Evolutionary conservation across 2,888 invertebrate genomes (phyloP).

Genomic region (Eueremaeus valkanovi): DNA sequence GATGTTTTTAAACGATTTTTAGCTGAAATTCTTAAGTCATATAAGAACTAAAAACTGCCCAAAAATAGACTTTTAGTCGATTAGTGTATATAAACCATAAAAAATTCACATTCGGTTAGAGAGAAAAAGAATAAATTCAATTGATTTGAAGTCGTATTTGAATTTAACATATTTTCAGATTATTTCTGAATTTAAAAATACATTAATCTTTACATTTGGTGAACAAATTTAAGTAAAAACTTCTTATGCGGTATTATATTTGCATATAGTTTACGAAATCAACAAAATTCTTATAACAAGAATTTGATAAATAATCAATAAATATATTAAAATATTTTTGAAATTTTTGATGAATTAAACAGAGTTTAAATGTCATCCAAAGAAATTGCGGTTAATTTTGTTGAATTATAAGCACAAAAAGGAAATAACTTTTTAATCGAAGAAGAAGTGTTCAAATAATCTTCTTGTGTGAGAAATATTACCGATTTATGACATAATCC

Average conservation of each 20-base stretch:
- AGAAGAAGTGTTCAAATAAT: too few species aligned
- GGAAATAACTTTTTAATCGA: too few species aligned
- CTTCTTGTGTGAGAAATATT: too few species aligned
- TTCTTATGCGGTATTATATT: too few species aligned
- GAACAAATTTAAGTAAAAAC: background rate
- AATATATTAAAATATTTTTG: background rate
- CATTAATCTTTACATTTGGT: background rate
- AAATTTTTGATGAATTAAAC: too few species aligned
- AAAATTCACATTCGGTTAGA: background rate
- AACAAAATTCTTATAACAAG: background rate
- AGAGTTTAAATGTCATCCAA: too few species aligned
- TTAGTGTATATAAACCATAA: background rate
- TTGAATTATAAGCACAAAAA: too few species aligned
- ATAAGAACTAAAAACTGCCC: slow-evolving; percentile 2
- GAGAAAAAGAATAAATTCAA: background rate
- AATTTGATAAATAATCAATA: slow-evolving; percentile 25
- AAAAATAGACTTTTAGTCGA: background rate
- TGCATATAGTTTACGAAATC: slow-evolving; percentile 14
- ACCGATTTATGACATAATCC: too few species aligned
- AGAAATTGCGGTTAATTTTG: too few species aligned
- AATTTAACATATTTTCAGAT: slow-evolving; percentile 9
- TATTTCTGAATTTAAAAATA: background rate
- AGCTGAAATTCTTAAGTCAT: background rate
- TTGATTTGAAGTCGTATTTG: background rate
- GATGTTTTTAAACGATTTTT: too few species aligned